Conservation (phyloP, 1,140 invertebrate genomes). For the Polypedilum vanderplanki region DNA sequence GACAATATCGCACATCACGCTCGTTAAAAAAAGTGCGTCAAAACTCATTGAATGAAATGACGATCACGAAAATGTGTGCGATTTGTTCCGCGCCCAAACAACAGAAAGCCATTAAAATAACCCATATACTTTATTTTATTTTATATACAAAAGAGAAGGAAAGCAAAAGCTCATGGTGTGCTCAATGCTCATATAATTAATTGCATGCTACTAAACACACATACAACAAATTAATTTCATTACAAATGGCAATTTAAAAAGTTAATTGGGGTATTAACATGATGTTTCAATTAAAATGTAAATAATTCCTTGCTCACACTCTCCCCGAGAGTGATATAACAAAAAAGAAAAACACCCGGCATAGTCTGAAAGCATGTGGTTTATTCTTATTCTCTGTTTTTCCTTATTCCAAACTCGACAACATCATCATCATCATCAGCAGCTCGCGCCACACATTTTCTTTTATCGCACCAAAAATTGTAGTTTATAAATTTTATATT, state of each 20-base stretch:
- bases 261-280: conserved; percentile 26
- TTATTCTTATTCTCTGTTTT: not conserved
- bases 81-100: not conserved
- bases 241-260: conserved; percentile 28
- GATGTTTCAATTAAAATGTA: conserved; percentile 27
- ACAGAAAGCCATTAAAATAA: not conserved
- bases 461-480: not conserved
- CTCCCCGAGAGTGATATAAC: not conserved
- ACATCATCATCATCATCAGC: no score
- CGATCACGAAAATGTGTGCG: not conserved
- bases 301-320: not conserved
- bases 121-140: no score
- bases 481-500: not conserved
- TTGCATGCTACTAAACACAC: not conserved
- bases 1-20: not conserved
- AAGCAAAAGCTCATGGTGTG: not conserved
- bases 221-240: conserved; percentile 15
- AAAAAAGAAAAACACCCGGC: not conserved
- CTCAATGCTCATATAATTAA: conserved; percentile 18
- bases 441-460: no score
- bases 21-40: not conserved
- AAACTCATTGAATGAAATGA: not conserved
- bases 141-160: not conserved
- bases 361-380: not conserved
- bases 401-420: no score